Evolutionary conservation across 2,113 vertebrate species (phyloP).

Genomic region (Centrocercus urophasianus): DNA sequence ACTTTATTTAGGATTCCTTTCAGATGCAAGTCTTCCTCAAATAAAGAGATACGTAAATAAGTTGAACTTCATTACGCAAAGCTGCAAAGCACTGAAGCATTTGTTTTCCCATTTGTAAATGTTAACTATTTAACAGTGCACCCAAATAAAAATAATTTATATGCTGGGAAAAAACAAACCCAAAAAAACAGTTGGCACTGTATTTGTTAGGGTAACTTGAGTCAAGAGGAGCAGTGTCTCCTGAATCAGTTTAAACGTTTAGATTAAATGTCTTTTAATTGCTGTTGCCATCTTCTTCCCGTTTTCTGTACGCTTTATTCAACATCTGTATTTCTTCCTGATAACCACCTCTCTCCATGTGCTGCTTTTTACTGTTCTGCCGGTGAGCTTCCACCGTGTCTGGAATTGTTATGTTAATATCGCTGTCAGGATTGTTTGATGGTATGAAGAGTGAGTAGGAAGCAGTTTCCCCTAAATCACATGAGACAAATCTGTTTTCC

Average conservation of each 20-base stretch:
- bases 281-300: slow-evolving; percentile 69
- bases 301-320: slow-evolving; percentile 90
- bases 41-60: slow-evolving; percentile 8
- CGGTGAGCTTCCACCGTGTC: slow-evolving; percentile 97
- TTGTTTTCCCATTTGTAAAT: slow-evolving; percentile 8
- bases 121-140: background rate
- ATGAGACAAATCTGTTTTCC: slow-evolving; percentile 96
- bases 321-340: slow-evolving; percentile 95
- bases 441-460: slow-evolving; percentile 96
- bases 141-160: background rate
- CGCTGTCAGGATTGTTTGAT: slow-evolving; percentile 82
- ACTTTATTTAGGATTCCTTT: slow-evolving; percentile 17
- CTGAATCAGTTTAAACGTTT: background rate
- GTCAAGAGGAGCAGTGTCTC: background rate
- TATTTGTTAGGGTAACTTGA: background rate
- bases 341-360: slow-evolving; percentile 83
- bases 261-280: background rate
- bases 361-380: slow-evolving; percentile 88
- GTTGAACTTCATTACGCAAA: slow-evolving; percentile 12
- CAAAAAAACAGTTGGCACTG: background rate
- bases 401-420: slow-evolving; percentile 96
- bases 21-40: background rate
- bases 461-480: slow-evolving; percentile 92
- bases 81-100: slow-evolving; percentile 43
- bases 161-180: background rate